Conservation (phyloP, 2,797 vertebrate species). For the Phalanger gymnotis region DNA sequence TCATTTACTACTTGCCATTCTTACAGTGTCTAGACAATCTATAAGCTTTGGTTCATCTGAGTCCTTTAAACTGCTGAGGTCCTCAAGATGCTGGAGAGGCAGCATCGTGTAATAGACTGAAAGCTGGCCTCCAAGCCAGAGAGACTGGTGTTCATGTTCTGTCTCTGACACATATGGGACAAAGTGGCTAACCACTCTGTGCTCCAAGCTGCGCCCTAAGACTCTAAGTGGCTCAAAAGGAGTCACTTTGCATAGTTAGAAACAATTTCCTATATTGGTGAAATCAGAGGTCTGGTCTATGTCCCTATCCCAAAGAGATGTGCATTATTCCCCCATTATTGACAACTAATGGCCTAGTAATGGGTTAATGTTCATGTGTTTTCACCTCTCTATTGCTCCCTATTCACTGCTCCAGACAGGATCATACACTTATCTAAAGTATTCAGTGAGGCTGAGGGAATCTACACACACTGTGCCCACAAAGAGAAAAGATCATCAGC, state of each 20-base stretch:
- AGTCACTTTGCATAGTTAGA: neutral
- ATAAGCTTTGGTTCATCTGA: slow-evolving; percentile 12
- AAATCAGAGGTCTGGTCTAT: neutral
- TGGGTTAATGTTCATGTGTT: neutral
- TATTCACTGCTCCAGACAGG: neutral
- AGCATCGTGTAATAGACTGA: neutral
- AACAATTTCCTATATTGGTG: neutral
- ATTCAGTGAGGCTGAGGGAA: neutral
- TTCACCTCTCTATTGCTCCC: neutral
- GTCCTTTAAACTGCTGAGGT: neutral
- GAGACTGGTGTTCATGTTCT: neutral
- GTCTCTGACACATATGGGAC: neutral
- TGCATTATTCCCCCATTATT: neutral
- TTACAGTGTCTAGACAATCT: slow-evolving; percentile 28
- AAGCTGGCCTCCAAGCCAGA: neutral
- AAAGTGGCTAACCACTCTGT: neutral
- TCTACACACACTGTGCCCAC: neutral
- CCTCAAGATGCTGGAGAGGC: neutral
- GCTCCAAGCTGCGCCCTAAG: neutral
- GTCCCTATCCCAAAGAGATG: neutral
- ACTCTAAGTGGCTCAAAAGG: neutral
- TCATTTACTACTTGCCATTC: neutral
- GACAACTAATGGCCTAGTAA: neutral
- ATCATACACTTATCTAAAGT: neutral
- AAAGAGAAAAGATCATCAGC: neutral